phyloP scores from a whole-genome alignment of 1,140 invertebrate genomes.

The Prorops nasuta region DNA sequence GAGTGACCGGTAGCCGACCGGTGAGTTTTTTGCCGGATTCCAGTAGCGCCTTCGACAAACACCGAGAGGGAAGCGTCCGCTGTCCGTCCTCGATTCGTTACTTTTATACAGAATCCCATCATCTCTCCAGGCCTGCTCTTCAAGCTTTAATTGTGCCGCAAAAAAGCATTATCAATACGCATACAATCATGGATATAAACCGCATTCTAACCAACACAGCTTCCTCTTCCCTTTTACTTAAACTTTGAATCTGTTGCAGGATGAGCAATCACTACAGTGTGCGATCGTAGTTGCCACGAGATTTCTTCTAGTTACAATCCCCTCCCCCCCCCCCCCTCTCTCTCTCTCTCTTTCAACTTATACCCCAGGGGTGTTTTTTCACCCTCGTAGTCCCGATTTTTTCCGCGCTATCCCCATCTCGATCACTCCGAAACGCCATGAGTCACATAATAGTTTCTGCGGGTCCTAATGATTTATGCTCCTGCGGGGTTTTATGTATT shows the following conservation, averaged over 20 bases:
- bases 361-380: constrained; percentile 19
- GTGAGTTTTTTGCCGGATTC: constrained; percentile 52
- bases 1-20: constrained; percentile 48
- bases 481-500: constrained; percentile 50
- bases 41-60: constrained; percentile 54
- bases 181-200: no score
- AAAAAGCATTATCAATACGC: no score
- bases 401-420: constrained; percentile 17
- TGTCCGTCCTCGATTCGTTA: constrained; percentile 29
- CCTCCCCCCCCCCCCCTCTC: constrained; percentile 3
- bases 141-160: no score
- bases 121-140: no score
- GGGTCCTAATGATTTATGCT: constrained; percentile 51
- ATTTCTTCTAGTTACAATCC: constrained; percentile 16
- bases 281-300: constrained; percentile 26
- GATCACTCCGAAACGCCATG: constrained; percentile 34
- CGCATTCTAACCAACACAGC: no score
- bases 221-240: no score
- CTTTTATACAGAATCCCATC: no score
- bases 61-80: constrained; percentile 30
- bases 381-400: constrained; percentile 15
- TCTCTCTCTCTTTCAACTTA: constrained; percentile 7
- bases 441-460: constrained; percentile 50
- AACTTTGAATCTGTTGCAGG: no score
- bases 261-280: no score